Base-by-base conservation (phyloP, 2,113 vertebrate species). In the Clupea harengus region DNA sequence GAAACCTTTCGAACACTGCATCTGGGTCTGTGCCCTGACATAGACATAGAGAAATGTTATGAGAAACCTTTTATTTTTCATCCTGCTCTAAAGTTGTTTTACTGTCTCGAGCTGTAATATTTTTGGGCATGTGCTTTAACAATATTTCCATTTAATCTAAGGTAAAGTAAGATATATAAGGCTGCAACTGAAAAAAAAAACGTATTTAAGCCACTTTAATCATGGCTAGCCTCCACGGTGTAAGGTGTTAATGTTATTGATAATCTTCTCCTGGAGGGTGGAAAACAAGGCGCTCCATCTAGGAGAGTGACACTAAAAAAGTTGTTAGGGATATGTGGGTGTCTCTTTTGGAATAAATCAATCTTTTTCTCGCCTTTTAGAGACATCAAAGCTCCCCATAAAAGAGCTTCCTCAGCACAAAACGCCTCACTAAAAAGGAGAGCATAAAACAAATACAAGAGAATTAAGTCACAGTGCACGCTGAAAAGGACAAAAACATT, bases 351-450 rank as follows among this genome's bases (percentile, higher is more conserved):
- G 22, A 67, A 64, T 39, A 83, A 83, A 83, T 84, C 54, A 83
- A 84, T 91, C 91, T 89, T 86, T 88, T 86, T 89, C 50, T 1
- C 28, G 86, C 85, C 89, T 83, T 86, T 60, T 64, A 87, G 72
- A 78, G 32, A 78, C 78, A 72, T 82, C 87, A 81, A 88, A 86
- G 82, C 50, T 83, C 82, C 22, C 28, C 89, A 86, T 83, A 64
- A 78, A 39, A 39, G 11, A 89, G 88, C 91, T 86, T 88, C 82
- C 82, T 92, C 91, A 92, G 90, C 90, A 90, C 72, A 88, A 86
- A 44, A 57, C 54, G 83, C 8, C 82, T 85, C 84, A 78, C 47
- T 90, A 89, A 91, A 92, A 90, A 49, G 72, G 22, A 57, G 45
- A 80, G 25, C 85, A 88, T 91, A 89, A 90, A 92, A 89, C 83